Percentiles rank a stretch among this genome's conserved stretches.
Evolutionary conservation across 2,113 vertebrate genomes (phyloP).

Genomic region (Dipodomys stephensi): DNA sequence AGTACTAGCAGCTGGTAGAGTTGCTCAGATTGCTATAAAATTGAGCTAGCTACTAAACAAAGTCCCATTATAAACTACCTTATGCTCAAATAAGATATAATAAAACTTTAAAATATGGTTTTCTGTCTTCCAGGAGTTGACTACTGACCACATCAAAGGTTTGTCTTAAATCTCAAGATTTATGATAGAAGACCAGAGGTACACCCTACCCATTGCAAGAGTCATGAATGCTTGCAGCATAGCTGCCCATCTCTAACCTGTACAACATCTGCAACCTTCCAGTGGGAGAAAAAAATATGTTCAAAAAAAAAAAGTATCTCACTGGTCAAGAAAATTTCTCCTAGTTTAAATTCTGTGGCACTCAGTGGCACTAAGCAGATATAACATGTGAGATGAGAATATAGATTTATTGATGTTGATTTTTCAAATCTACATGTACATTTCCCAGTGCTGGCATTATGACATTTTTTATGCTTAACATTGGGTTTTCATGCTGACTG

Average conservation of each 20-base stretch:
- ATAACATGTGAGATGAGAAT: neutral
- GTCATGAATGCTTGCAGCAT: neutral
- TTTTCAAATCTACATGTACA: neutral
- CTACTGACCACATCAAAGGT: neutral
- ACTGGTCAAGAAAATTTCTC: constrained; percentile 25
- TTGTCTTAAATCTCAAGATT: neutral
- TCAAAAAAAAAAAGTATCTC: neutral
- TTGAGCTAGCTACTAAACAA: neutral
- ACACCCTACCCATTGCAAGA: neutral
- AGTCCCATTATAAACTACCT: neutral
- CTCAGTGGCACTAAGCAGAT: neutral
- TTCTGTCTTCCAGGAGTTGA: neutral
- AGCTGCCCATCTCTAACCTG: neutral
- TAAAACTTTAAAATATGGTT: neutral
- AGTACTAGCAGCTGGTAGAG: neutral
- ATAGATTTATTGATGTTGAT: neutral
- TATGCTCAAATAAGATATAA: neutral
- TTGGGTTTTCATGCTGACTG: neutral
- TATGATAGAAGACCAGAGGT: neutral
- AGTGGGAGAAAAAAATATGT: neutral
- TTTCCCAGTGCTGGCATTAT: neutral
- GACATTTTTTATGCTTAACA: neutral
- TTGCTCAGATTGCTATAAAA: neutral
- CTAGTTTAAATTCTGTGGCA: constrained; percentile 4
- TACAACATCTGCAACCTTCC: neutral